Percentiles rank a stretch among this genome's conserved stretches.
Conservation (phyloP, 2,888 invertebrate genomes). For the Panorpa germanica region DNA sequence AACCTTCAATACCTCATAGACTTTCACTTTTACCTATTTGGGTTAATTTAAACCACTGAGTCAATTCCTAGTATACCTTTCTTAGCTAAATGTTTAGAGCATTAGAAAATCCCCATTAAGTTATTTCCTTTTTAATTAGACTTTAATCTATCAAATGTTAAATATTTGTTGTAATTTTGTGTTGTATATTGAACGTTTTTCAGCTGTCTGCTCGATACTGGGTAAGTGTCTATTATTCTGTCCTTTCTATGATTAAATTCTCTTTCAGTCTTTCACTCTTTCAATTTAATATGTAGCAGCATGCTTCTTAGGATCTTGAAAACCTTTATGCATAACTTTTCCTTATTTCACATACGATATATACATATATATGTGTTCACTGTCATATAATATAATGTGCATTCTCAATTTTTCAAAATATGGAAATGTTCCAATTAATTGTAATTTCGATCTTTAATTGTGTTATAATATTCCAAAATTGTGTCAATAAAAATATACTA, state of each 20-base stretch:
- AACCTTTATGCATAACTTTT: neutral
- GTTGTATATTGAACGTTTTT: conserved; percentile 11
- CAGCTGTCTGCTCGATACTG: conserved; percentile 29
- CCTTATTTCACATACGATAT: conserved; percentile 4
- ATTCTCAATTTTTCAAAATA: too few relatives aligned
- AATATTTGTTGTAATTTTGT: neutral
- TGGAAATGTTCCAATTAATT: too few relatives aligned
- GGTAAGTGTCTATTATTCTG: conserved; percentile 20
- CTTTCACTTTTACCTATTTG: too few relatives aligned
- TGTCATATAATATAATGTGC: too few relatives aligned
- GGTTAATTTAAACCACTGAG: neutral
- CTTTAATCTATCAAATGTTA: neutral
- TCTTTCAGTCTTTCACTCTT: neutral
- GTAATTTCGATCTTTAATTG: too few relatives aligned
- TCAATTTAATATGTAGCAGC: neutral
- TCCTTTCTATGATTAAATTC: conserved; percentile 4
- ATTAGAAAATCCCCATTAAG: conserved; percentile 1
- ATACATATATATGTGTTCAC: too few relatives aligned
- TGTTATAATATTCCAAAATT: too few relatives aligned
- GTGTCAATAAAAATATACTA: too few relatives aligned
- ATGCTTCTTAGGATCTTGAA: neutral
- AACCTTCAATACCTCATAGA: too few relatives aligned
- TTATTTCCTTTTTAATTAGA: neutral
- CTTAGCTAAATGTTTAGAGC: neutral
- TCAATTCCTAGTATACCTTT: conserved; percentile 3